Percentiles rank a stretch among this genome's conserved stretches.
These are phyloP conservation scores for Dromaius novaehollandiae DNA, from an alignment of 2,113 vertebrate genomes.

Conservation along the genomic window DNA sequence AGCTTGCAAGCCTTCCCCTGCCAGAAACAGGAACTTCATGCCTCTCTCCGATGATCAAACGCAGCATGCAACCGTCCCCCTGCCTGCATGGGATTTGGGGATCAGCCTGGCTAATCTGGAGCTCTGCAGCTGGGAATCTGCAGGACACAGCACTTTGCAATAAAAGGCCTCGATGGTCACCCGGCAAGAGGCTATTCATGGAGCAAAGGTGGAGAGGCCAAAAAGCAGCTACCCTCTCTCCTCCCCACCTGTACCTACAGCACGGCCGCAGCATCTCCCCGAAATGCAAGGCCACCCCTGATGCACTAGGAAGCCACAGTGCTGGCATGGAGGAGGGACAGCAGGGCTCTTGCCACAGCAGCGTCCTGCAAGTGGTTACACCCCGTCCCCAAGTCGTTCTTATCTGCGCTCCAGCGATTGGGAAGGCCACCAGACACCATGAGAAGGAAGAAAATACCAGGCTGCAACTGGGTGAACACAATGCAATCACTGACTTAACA, in stretches of 20 bases:
- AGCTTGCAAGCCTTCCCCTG: neutral
- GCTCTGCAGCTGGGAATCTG: neutral
- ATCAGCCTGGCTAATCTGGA: neutral
- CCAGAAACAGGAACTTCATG: neutral
- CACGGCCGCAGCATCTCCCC: neutral
- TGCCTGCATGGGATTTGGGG: neutral
- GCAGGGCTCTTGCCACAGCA: neutral
- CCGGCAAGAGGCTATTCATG: neutral
- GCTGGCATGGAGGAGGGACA: neutral
- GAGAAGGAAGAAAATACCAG: neutral
- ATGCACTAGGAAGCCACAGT: neutral
- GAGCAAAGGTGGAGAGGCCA: neutral
- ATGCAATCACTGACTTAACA: conserved; percentile 12
- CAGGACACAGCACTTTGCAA: neutral
- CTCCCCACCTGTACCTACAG: neutral
- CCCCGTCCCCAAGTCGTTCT: neutral
- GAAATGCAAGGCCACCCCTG: neutral
- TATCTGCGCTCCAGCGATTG: neutral
- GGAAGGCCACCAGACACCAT: neutral
- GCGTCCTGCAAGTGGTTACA: neutral
- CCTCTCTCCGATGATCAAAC: neutral
- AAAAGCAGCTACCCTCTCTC: neutral
- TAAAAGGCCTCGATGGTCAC: neutral
- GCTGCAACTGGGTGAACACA: conserved; percentile 21
- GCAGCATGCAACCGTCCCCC: neutral